Evolutionary conservation across 2,113 vertebrate genomes (phyloP).

Genomic region (Craseonycteris thonglongyai): DNA sequence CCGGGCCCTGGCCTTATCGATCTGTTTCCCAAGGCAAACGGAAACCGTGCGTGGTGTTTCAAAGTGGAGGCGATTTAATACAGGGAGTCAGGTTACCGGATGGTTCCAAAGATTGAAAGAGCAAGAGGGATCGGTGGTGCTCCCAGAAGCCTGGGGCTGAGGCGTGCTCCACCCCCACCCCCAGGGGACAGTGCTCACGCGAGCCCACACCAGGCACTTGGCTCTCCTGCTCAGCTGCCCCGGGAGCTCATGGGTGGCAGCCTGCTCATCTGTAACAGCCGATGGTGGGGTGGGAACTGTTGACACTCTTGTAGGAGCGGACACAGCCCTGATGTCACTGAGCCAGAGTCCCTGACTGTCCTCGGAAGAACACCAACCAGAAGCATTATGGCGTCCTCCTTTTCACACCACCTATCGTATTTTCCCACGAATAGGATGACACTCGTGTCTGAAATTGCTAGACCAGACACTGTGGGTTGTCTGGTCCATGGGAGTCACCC

Average conservation of each 20-base stretch:
- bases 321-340: background rate
- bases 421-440: too few relatives aligned
- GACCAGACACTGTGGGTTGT: too few relatives aligned
- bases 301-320: rapidly evolving
- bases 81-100: background rate
- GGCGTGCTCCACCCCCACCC: background rate
- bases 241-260: rapidly evolving
- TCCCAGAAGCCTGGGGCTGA: background rate
- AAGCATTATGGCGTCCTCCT: background rate
- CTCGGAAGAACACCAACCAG: background rate
- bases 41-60: background rate
- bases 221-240: background rate
- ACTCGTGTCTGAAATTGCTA: too few relatives aligned
- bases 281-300: rapidly evolving
- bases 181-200: background rate
- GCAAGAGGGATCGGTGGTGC: too few relatives aligned
- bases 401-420: background rate
- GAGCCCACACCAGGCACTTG: background rate
- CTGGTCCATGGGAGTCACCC: too few relatives aligned
- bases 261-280: background rate
- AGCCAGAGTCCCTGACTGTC: background rate
- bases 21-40: background rate
- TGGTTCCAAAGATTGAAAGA: background rate
- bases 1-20: background rate
- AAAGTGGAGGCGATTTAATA: background rate